These are phyloP conservation scores for Hylia prasina DNA, from an alignment of 2,113 vertebrate species.

Conservation along the genomic window DNA sequence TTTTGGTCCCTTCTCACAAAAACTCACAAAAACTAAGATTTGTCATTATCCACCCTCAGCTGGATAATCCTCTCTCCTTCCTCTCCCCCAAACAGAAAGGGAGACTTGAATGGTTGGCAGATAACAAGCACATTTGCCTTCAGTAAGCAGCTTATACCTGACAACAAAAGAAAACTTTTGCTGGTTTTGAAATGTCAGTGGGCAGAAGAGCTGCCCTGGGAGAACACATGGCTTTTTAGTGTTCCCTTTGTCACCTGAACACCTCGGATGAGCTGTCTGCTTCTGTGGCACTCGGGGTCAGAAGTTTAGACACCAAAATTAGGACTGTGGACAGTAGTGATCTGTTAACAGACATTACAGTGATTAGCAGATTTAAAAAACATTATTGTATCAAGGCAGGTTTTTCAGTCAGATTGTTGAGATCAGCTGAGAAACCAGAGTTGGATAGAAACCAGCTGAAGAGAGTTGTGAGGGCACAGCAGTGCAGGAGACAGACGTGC, in stretches of 20 bases:
- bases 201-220: constrained; percentile 38
- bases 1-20: not conserved
- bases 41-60: not conserved
- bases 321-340: not conserved
- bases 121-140: constrained; percentile 11
- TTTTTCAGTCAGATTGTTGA: not conserved
- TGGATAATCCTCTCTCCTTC: not conserved
- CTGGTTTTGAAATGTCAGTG: constrained; percentile 58
- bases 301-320: not conserved
- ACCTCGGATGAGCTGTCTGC: not conserved
- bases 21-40: not conserved
- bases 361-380: not conserved
- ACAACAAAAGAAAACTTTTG: constrained; percentile 50
- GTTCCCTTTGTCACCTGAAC: not conserved
- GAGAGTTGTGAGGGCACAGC: not conserved
- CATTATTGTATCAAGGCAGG: not conserved
- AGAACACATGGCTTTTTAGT: not conserved
- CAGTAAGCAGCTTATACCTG: constrained; percentile 42
- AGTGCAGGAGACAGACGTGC: not conserved
- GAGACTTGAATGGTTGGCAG: not conserved
- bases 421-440: not conserved
- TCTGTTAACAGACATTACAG: not conserved
- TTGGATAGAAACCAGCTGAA: not conserved
- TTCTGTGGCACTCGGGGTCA: not conserved
- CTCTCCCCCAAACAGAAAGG: not conserved